A percentile compares a stretch with the other conserved stretches of the same genome.
Evolutionary conservation across 2,113 vertebrate species (phyloP).

Genomic region (Python bivittatus): DNA sequence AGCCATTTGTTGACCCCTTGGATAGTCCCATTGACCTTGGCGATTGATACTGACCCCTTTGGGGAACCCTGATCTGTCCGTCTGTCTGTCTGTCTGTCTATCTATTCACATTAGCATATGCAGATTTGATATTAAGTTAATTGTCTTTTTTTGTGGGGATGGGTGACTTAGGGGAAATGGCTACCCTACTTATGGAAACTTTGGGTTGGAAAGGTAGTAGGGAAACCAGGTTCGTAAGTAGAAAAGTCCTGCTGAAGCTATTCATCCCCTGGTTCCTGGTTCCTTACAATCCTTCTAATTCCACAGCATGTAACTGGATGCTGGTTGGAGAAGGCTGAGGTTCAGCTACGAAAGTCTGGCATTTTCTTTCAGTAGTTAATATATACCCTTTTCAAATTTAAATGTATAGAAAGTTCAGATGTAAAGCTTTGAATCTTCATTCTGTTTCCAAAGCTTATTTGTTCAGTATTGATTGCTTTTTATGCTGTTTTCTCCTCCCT

Average conservation of each 20-base stretch:
- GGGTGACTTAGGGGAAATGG: neutral
- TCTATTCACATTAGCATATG: neutral
- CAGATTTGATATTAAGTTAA: neutral
- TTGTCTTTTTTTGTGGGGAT: neutral
- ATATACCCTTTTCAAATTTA: neutral
- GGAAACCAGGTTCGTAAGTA: neutral
- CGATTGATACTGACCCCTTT: too few relatives aligned
- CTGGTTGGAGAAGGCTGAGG: neutral
- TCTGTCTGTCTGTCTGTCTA: neutral
- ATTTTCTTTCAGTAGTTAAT: neutral
- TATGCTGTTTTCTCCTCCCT: neutral
- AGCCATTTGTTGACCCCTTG: too few relatives aligned
- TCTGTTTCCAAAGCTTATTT: fast-evolving
- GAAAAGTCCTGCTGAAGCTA: neutral
- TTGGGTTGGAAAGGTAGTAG: neutral
- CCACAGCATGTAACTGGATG: neutral
- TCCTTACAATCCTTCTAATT: neutral
- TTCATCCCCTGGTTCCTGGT: neutral
- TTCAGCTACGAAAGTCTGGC: fast-evolving
- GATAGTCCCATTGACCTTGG: too few relatives aligned
- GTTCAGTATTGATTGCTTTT: neutral
- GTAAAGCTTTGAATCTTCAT: neutral
- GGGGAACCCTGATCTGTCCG: too few relatives aligned
- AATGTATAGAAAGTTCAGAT: neutral
- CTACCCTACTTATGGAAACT: too few relatives aligned